Evolutionary conservation across 1,140 invertebrate species (phyloP).

Genomic region (Drosophila nasuta): DNA sequence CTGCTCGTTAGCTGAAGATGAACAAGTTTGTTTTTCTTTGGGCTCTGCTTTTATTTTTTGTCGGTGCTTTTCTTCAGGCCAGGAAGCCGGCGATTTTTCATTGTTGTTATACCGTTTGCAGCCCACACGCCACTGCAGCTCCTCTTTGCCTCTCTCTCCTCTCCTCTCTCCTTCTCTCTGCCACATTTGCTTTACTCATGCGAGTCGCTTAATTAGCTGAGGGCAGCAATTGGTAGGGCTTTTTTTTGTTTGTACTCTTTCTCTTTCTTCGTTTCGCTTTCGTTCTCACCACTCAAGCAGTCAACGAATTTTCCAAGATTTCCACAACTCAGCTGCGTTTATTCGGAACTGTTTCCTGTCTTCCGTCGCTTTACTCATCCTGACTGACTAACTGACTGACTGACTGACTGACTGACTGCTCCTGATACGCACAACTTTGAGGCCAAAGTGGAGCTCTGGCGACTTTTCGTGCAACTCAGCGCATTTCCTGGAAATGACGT

Average conservation of each 20-base stretch:
- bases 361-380: slow-evolving; percentile 11
- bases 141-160: no score
- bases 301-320: slow-evolving; percentile 50
- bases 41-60: slow-evolving; percentile 21
- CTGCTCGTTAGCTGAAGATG: slow-evolving; percentile 75
- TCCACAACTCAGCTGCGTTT: slow-evolving; percentile 45
- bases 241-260: slow-evolving; percentile 12
- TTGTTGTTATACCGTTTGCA: slow-evolving; percentile 54
- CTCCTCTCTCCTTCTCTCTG: slow-evolving; percentile 11
- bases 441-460: not conserved
- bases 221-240: slow-evolving; percentile 19
- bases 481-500: slow-evolving; percentile 77
- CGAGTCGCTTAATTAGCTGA: slow-evolving; percentile 72
- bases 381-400: not conserved
- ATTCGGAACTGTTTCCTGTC: slow-evolving; percentile 57
- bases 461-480: slow-evolving; percentile 35
- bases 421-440: slow-evolving; percentile 28
- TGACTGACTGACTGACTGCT: slow-evolving; percentile 28
- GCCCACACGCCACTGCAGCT: not conserved
- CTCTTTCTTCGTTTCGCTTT: slow-evolving; percentile 67
- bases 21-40: slow-evolving; percentile 71
- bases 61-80: slow-evolving; percentile 54
- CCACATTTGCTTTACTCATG: slow-evolving; percentile 48
- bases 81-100: slow-evolving; percentile 78
- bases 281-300: slow-evolving; percentile 61